A percentile compares a stretch with the other conserved stretches of the same genome.
These are phyloP conservation scores for Acanthosoma haemorrhoidale DNA, from an alignment of 2,888 invertebrate genomes.

Conservation along the genomic window DNA sequence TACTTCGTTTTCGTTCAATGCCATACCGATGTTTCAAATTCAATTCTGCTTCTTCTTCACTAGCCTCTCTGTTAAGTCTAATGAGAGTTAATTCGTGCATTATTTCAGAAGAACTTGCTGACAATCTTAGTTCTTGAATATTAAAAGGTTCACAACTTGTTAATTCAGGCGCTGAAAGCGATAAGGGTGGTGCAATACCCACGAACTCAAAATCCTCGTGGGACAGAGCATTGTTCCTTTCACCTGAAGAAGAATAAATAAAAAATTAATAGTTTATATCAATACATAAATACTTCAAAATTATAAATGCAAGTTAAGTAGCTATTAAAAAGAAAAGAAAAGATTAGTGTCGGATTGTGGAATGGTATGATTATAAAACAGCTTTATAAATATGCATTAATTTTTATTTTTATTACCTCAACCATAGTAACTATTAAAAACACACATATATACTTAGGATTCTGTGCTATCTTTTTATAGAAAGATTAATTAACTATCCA, in stretches of 20 bases:
- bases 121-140: conserved; percentile 55
- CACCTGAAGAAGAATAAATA: neutral
- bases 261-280: no score
- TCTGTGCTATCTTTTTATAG: no score
- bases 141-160: conserved; percentile 53
- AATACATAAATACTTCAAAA: no score
- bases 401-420: no score
- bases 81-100: conserved; percentile 78
- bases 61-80: conserved; percentile 70
- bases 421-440: no score
- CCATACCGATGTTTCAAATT: conserved; percentile 41
- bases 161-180: conserved; percentile 75
- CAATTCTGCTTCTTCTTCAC: conserved; percentile 63
- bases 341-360: no score
- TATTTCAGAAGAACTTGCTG: conserved; percentile 76
- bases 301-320: no score
- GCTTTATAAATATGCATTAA: no score
- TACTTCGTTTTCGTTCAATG: conserved; percentile 44
- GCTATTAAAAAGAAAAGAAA: no score
- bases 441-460: no score
- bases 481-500: no score
- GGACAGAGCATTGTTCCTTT: neutral
- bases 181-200: conserved; percentile 67
- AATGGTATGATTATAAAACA: no score
- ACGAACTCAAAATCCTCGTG: conserved; percentile 33